phyloP scores from a whole-genome alignment of 2,113 vertebrate genomes.

The Heterocephalus glaber region DNA sequence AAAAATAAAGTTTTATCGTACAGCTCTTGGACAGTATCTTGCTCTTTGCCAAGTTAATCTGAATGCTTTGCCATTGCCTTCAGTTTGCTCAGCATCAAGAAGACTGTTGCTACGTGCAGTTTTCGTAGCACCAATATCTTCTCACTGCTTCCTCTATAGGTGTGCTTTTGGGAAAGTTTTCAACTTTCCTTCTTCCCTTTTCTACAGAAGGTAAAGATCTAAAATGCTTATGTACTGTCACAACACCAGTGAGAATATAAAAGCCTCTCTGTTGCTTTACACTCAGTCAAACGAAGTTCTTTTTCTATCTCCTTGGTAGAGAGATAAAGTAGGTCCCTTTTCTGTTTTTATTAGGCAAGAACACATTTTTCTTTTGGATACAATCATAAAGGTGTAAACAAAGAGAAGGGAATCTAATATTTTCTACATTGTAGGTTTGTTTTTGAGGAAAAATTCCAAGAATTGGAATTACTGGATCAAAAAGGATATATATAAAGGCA shows the following conservation, averaged over 20 bases:
- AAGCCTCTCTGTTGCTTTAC: background rate
- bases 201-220: background rate
- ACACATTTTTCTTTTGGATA: background rate
- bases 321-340: background rate
- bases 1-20: background rate
- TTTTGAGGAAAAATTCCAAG: background rate
- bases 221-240: background rate
- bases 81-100: background rate
- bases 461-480: background rate
- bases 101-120: background rate
- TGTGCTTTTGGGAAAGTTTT: background rate
- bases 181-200: conserved; percentile 23
- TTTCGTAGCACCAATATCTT: background rate
- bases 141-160: background rate
- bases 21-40: background rate
- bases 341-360: conserved; percentile 30
- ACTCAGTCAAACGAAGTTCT: background rate
- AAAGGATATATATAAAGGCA: background rate
- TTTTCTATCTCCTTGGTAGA: background rate
- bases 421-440: background rate
- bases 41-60: background rate
- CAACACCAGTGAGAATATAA: background rate
- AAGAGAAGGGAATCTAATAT: background rate
- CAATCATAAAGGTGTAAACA: background rate
- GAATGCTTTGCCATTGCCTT: background rate